Conservation (phyloP, 2,797 vertebrate species). For the Bryconaethiops microstoma region DNA sequence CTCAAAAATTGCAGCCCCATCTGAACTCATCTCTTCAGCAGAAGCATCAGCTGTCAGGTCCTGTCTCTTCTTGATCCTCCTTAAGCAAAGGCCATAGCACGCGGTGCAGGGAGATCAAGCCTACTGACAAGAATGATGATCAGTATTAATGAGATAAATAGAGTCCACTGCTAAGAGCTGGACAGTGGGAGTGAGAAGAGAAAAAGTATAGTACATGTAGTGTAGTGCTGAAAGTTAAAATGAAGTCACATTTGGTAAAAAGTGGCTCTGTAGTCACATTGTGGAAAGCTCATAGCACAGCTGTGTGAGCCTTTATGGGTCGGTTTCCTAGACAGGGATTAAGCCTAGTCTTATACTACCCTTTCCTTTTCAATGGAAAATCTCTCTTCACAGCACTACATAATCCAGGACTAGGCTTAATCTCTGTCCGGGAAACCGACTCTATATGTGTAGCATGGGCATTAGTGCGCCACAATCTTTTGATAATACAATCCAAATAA, state of each 20-base stretch:
- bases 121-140: constrained; percentile 40
- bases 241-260: not conserved
- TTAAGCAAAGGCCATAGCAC: not conserved
- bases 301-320: not conserved
- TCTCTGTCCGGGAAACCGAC: too few relatives aligned
- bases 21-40: constrained; percentile 30
- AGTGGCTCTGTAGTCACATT: not conserved
- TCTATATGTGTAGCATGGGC: too few relatives aligned
- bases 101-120: not conserved
- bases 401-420: too few relatives aligned
- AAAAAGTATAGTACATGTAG: not conserved
- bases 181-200: not conserved
- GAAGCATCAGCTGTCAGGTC: constrained; percentile 37
- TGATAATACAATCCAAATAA: too few relatives aligned
- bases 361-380: too few relatives aligned
- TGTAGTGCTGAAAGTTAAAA: not conserved
- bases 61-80: constrained; percentile 26
- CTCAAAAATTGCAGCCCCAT: constrained; percentile 19
- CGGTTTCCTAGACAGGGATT: too few relatives aligned
- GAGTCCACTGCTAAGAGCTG: constrained; percentile 1
- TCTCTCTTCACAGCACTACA: too few relatives aligned
- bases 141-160: constrained; percentile 37
- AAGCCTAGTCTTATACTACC: too few relatives aligned
- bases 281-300: not conserved
- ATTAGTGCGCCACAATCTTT: too few relatives aligned